These are phyloP conservation scores for Corvus moneduloides DNA, from an alignment of 2,113 vertebrate genomes.

Conservation along the genomic window DNA sequence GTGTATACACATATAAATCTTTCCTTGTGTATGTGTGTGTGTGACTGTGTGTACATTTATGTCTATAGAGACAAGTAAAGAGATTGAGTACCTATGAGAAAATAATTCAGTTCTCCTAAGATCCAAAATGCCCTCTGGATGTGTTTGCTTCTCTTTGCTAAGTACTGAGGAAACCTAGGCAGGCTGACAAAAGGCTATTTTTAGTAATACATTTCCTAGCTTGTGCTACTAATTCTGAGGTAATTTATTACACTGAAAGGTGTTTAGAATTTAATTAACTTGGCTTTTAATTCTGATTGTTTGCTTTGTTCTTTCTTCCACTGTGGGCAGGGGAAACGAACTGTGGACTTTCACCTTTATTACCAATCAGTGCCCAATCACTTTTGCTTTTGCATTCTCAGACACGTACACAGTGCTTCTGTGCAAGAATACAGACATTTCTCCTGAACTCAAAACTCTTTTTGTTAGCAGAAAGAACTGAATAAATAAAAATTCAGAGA, in stretches of 20 bases:
- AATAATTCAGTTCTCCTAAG: neutral
- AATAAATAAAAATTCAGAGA: neutral
- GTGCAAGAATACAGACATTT: neutral
- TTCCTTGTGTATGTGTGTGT: neutral
- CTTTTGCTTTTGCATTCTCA: slow-evolving; percentile 14
- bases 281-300: slow-evolving; percentile 39
- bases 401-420: neutral
- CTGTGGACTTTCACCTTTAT: slow-evolving; percentile 19
- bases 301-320: slow-evolving; percentile 11
- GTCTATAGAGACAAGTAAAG: neutral
- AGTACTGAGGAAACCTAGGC: neutral
- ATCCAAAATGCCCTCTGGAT: slow-evolving; percentile 2
- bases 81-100: neutral
- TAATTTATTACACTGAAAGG: slow-evolving; percentile 27
- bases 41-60: neutral
- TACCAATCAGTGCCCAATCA: neutral
- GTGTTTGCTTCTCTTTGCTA: neutral
- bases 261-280: slow-evolving; percentile 53
- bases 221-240: neutral
- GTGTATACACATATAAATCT: neutral
- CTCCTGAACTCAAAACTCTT: neutral
- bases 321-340: neutral
- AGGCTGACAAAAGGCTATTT: slow-evolving; percentile 20
- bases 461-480: neutral
- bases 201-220: slow-evolving; percentile 39